A percentile compares a stretch with the other conserved stretches of the same genome.
phyloP scores from a whole-genome alignment of 92 coral and sea anemone species.

The Epizoanthus fatuus region DNA sequence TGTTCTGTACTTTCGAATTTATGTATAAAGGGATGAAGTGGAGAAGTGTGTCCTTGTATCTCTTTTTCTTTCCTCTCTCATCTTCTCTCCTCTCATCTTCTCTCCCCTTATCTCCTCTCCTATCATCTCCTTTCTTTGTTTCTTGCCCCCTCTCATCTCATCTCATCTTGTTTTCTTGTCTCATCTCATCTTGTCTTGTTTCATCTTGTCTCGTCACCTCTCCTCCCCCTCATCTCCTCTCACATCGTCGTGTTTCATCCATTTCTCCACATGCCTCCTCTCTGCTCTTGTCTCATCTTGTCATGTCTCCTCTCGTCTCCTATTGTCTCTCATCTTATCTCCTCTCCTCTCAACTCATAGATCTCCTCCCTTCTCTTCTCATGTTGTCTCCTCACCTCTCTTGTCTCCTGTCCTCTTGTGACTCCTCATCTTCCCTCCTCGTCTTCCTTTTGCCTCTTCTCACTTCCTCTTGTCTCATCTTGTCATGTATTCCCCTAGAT shows the following conservation, averaged over 20 bases:
- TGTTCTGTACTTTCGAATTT: neutral
- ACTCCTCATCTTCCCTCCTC: neutral
- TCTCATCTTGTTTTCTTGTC: neutral
- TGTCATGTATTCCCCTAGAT: neutral
- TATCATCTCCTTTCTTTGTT: neutral
- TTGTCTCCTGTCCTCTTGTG: neutral
- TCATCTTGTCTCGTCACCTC: neutral
- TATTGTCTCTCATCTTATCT: too few species aligned
- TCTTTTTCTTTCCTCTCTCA: neutral
- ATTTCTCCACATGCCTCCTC: neutral
- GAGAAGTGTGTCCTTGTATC: neutral
- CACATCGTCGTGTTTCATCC: neutral
- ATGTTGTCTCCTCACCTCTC: neutral
- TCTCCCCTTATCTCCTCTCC: neutral
- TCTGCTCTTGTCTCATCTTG: too few species aligned
- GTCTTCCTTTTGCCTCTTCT: neutral
- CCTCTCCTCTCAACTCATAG: neutral
- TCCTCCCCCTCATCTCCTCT: neutral
- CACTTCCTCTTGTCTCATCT: neutral
- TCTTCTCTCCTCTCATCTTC: neutral
- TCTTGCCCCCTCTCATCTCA: neutral
- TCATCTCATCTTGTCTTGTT: neutral
- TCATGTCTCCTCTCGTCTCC: too few species aligned
- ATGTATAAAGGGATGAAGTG: neutral
- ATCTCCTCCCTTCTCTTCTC: neutral